These are phyloP conservation scores for Bombus superbus DNA, from an alignment of 1,140 invertebrate species.

Conservation along the genomic window DNA sequence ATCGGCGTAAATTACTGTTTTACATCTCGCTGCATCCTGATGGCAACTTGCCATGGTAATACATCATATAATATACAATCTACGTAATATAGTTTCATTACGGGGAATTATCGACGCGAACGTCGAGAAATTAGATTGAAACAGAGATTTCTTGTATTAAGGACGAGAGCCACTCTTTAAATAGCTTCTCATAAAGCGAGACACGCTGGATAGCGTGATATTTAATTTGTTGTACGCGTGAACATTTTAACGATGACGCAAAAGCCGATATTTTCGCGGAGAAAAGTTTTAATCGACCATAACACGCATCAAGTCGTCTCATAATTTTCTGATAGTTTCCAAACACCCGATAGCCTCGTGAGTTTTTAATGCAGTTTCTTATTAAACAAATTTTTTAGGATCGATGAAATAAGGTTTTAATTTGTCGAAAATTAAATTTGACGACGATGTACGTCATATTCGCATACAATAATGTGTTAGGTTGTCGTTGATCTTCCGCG, in stretches of 20 bases:
- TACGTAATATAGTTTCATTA: conserved; percentile 35
- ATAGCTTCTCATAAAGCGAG: not conserved
- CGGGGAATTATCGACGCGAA: conserved; percentile 7
- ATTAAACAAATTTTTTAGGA: not conserved
- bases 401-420: not conserved
- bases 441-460: not conserved
- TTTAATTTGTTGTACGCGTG: not conserved
- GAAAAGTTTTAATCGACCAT: not conserved
- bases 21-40: conserved; percentile 45
- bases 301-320: not conserved
- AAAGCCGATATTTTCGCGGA: not conserved
- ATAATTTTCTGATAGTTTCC: not conserved
- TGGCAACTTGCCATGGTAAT: conserved; percentile 38
- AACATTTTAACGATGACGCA: not conserved
- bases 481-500: too few relatives aligned
- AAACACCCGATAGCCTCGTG: not conserved
- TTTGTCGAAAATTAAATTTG: not conserved
- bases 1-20: conserved; percentile 55
- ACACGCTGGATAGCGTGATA: not conserved
- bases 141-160: not conserved
- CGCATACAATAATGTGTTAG: not conserved
- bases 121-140: conserved; percentile 30
- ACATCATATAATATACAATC: conserved; percentile 42
- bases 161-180: not conserved
- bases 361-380: not conserved